Evolutionary conservation across 2,113 vertebrate genomes (phyloP), one percentile per base, ranked within the genome.

Genomic region (Sardina pilchardus): DNA sequence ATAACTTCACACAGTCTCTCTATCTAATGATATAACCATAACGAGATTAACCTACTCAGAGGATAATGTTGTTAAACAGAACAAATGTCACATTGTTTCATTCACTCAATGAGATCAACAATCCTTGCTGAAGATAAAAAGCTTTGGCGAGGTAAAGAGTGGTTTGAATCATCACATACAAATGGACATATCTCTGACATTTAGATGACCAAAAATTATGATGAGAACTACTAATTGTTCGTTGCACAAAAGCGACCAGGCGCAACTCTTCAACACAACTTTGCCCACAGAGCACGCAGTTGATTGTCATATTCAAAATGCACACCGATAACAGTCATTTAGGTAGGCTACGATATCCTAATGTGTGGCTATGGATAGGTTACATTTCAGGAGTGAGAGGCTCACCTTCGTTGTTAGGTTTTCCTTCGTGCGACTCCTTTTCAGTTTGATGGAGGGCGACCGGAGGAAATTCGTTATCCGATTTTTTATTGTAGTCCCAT

Each of bases 401-500:
- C 45, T 36, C 82, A 93, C 95, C 92, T 93, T 92, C 30, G 81
- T 88, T 59, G 19, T 19, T 48, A 92, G 86, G 19, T 56, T 88
- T 26, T 89, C 92, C 48, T 30, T 92, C 1, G 71, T 47, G 36
- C 87, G 42, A 86, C 43, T 91, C 84, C 80, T 93, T 78, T 71
- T 90, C 4, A 86, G 91, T 81, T 86, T 93, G 84, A 36, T 0
- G 1, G 94, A 92, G 0, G 94, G 94, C 8, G 95, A 92, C 0
- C 92, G 92, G 81, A 95, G 90, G 45, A 95, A 12, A 10, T 93
- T 95, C 83, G 89, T 92, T 85, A 95, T 89, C 44, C 94, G 92
- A 21, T 81, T 93, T 59, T 87, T 94, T n/a, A 95, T 90, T 1
- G 91, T 93, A 56, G 88, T 88, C 3, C 89, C 92, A 12, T 95